Base-by-base conservation (phyloP, 1,140 invertebrate genomes). In the Drosophila bocki region DNA sequence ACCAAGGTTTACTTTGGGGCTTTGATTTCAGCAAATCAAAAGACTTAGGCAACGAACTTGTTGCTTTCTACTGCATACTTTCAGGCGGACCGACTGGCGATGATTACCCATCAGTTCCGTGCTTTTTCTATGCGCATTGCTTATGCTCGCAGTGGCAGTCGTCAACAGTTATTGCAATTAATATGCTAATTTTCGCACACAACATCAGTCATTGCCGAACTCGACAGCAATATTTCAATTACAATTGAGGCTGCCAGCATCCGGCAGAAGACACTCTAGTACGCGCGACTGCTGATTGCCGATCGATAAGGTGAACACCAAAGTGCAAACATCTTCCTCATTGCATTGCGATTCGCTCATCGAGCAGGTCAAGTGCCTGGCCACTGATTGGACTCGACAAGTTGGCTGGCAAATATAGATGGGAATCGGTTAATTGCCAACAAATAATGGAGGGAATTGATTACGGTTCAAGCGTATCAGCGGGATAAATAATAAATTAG, bases 211-310 rank as follows among this genome's bases (percentile, higher is more conserved):
- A 71, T 71, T 53, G 75, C 67, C 65, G 53, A 75, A 76, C 84
- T 78, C 74, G 80, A 80, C 77, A 78, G 67, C 84, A 69, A 78
- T 78, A 74, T 77, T 83, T 78, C 57, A 68, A 84, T 71, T 83
- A 59, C 58, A 78, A 58, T 63, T 61, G 67, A 9, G 47, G 13
- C 59, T 80, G 70, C 48, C 51, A 59, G 63, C 60, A 84, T 87
- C 84, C 84, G 84, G 84, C 77, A 79, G 75, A 81, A 58, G 60
- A 76, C 44, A 45, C 47, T 29, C 51, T 17, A 9, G n/a, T n/a
- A n/a, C n/a, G n/a, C n/a, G n/a, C n/a, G n/a, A n/a, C n/a, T n/a
- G n/a, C n/a, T n/a, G n/a, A n/a, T n/a, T n/a, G n/a, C n/a, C 42
- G 56, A 80, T 68, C 63, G 77, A 80, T 68, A 72, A 48, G 60